phyloP scores from a whole-genome alignment of 37 sponge, comb jelly and placozoan genomes.

The Lycopodina hypogea region DNA sequence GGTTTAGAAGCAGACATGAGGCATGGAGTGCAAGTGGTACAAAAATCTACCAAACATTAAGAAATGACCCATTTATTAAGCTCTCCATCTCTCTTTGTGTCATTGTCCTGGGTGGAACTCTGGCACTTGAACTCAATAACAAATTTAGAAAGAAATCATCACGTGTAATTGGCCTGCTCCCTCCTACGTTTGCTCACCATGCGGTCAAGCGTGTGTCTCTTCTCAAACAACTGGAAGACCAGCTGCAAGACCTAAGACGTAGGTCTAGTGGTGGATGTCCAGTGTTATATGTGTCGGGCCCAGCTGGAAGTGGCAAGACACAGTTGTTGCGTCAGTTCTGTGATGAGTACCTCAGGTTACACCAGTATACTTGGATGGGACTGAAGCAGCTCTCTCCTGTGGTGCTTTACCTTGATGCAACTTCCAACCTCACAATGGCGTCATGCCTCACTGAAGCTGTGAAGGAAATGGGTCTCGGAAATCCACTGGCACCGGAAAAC shows the following conservation, averaged over 20 bases:
- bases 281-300: conserved; percentile 29
- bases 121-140: conserved; percentile 42
- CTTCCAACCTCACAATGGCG: not conserved
- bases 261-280: not conserved
- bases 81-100: conserved; percentile 70
- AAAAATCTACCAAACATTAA: conserved; percentile 9
- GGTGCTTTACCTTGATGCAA: conserved; percentile 45
- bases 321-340: conserved; percentile 53
- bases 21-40: too few species aligned
- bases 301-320: conserved; percentile 72
- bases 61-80: conserved; percentile 56
- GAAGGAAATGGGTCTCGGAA: conserved; percentile 15
- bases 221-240: not conserved
- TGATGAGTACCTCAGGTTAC: conserved; percentile 2
- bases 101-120: conserved; percentile 35
- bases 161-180: conserved; percentile 2
- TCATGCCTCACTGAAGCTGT: conserved; percentile 31
- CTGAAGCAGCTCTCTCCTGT: conserved; percentile 16
- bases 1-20: too few species aligned
- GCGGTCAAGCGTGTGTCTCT: not conserved
- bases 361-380: conserved; percentile 7
- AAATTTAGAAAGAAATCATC: conserved; percentile 24
- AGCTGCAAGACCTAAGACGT: not conserved
- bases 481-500: not conserved
- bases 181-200: conserved; percentile 22